Percentiles rank a stretch among this genome's conserved stretches.
Conservation (phyloP, 1,140 invertebrate species). For the Lerema accius region DNA sequence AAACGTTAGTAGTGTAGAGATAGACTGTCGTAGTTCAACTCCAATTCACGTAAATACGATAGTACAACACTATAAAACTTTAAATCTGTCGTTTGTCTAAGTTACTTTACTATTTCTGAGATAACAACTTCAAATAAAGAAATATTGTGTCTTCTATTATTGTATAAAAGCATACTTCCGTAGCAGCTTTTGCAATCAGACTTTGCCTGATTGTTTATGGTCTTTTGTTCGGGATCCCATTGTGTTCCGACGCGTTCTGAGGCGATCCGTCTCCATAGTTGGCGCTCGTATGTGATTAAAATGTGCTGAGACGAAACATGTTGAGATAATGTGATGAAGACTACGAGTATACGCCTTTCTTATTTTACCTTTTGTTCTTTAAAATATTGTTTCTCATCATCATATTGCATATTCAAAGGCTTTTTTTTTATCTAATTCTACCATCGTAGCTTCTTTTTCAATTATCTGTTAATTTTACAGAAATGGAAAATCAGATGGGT, state of each 20-base stretch:
- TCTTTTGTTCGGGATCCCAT: conserved; percentile 25
- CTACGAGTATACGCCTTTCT: background rate
- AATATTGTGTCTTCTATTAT: background rate
- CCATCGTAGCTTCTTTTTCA: too few relatives aligned
- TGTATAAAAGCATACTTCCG: background rate
- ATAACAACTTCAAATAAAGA: background rate
- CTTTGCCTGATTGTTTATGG: conserved; percentile 26
- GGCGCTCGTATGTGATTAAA: conserved; percentile 24
- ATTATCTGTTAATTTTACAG: too few relatives aligned
- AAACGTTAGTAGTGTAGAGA: too few relatives aligned
- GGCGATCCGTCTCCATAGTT: conserved; percentile 19
- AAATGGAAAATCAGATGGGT: too few relatives aligned
- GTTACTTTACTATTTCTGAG: too few relatives aligned
- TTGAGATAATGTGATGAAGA: conserved; percentile 14
- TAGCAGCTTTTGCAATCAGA: background rate
- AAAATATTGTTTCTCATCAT: too few relatives aligned
- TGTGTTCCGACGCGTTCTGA: conserved; percentile 17
- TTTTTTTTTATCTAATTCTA: too few relatives aligned
- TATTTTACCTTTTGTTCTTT: background rate
- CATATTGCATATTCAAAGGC: too few relatives aligned
- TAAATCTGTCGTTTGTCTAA: too few relatives aligned
- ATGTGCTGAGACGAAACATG: conserved; percentile 14
- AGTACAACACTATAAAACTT: too few relatives aligned
- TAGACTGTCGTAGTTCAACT: too few relatives aligned
- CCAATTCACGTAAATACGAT: too few relatives aligned